These are phyloP conservation scores for Mormyrus iriodes DNA, from an alignment of 2,113 vertebrate species.

Conservation along the genomic window DNA sequence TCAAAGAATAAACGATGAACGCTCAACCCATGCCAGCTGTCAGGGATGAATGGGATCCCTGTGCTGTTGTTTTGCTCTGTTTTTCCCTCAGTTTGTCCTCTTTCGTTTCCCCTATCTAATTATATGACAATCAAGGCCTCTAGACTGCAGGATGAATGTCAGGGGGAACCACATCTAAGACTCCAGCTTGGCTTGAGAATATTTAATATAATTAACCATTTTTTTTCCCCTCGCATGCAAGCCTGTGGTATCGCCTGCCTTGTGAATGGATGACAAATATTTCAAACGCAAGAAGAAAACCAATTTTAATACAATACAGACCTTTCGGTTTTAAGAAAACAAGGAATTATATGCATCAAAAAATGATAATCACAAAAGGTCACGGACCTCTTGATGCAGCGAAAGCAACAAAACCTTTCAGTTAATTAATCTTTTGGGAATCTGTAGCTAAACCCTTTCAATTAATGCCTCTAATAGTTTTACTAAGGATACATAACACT, in stretches of 20 bases:
- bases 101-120: neutral
- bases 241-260: neutral
- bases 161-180: neutral
- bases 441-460: neutral
- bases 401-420: neutral
- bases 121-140: neutral
- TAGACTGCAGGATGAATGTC: neutral
- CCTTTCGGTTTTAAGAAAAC: neutral
- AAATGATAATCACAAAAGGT: neutral
- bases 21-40: neutral
- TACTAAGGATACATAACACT: neutral
- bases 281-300: neutral
- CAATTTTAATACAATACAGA: neutral
- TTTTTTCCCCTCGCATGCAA: neutral
- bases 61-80: neutral
- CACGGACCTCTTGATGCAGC: neutral
- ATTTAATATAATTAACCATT: neutral
- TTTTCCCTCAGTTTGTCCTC: neutral
- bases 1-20: no score
- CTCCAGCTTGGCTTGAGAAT: neutral
- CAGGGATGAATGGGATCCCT: neutral
- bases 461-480: neutral
- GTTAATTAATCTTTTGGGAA: neutral
- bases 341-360: neutral
- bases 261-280: neutral